Conservation (phyloP, 2,797 vertebrate genomes). For the Champsocephalus gunnari region DNA sequence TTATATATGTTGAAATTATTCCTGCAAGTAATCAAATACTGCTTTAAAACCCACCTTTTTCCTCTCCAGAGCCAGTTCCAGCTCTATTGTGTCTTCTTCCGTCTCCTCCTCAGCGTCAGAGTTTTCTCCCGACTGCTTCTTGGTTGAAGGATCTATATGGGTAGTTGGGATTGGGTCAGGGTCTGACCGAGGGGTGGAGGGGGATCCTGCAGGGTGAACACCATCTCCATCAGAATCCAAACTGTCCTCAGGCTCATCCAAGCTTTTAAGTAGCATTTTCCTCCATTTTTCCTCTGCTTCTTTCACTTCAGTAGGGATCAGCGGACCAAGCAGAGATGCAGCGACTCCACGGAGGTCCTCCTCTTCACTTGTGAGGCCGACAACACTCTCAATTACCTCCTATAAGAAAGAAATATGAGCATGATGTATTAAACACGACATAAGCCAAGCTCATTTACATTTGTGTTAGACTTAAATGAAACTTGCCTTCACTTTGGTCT, state of each 20-base stretch:
- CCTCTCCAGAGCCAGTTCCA: constrained; percentile 95
- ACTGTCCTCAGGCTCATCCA: constrained; percentile 84
- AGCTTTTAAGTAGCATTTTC: constrained; percentile 90
- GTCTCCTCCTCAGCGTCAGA: constrained; percentile 87
- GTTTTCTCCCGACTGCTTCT: constrained; percentile 89
- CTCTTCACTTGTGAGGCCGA: constrained; percentile 92
- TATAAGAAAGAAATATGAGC: constrained; percentile 59
- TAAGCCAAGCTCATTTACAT: neutral
- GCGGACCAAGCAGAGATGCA: constrained; percentile 91
- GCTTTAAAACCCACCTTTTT: constrained; percentile 87
- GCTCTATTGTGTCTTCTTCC: constrained; percentile 93
- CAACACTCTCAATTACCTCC: constrained; percentile 96
- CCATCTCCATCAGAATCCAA: constrained; percentile 80
- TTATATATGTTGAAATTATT: neutral
- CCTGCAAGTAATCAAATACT: neutral
- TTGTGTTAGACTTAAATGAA: neutral
- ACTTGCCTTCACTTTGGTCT: constrained; percentile 81
- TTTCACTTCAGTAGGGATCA: constrained; percentile 93
- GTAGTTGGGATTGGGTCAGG: constrained; percentile 71
- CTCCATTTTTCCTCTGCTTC: constrained; percentile 97
- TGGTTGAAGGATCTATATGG: constrained; percentile 86
- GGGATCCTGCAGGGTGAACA: constrained; percentile 49
- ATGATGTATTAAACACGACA: constrained; percentile 5
- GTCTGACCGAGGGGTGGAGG: constrained; percentile 65
- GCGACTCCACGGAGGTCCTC: constrained; percentile 95